Conservation (phyloP, 2,888 invertebrate genomes). For the Nebria salina region DNA sequence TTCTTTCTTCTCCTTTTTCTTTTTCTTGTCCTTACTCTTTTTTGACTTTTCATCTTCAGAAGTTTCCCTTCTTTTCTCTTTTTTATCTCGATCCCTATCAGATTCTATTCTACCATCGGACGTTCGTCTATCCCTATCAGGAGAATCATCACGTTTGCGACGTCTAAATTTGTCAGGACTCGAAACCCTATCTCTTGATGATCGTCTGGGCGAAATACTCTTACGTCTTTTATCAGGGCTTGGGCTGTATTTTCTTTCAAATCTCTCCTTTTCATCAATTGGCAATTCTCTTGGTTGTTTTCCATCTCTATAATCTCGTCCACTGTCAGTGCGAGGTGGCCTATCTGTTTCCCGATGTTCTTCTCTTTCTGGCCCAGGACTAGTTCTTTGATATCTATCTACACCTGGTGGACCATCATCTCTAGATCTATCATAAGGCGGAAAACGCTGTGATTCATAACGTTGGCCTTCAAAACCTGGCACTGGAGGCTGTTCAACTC, state of each 20-base stretch:
- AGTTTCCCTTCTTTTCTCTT: slow-evolving; percentile 59
- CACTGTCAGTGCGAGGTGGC: slow-evolving; percentile 28
- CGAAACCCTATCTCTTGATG: slow-evolving; percentile 49
- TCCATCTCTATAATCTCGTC: slow-evolving; percentile 57
- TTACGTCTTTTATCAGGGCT: slow-evolving; percentile 50
- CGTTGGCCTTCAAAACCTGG: slow-evolving; percentile 71
- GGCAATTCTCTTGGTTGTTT: slow-evolving; percentile 62
- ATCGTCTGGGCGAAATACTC: slow-evolving; percentile 47
- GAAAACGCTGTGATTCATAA: slow-evolving; percentile 58
- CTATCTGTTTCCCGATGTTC: slow-evolving; percentile 33
- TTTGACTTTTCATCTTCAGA: slow-evolving; percentile 54
- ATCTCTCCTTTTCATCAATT: slow-evolving; percentile 51
- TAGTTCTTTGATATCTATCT: slow-evolving; percentile 48
- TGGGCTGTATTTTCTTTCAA: slow-evolving; percentile 60
- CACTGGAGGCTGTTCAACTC: slow-evolving; percentile 71
- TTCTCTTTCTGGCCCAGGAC: slow-evolving; percentile 35
- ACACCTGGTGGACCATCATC: slow-evolving; percentile 50
- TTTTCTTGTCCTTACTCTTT: slow-evolving; percentile 56
- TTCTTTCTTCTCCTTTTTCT: slow-evolving; percentile 57
- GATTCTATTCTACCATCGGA: slow-evolving; percentile 48
- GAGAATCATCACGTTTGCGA: slow-evolving; percentile 55
- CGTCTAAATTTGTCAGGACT: slow-evolving; percentile 58
- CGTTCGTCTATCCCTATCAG: slow-evolving; percentile 58
- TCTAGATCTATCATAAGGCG: slow-evolving; percentile 46
- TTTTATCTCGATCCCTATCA: slow-evolving; percentile 48